These are phyloP conservation scores for Galeruca laticollis DNA, from an alignment of 2,888 invertebrate species.

Conservation along the genomic window DNA sequence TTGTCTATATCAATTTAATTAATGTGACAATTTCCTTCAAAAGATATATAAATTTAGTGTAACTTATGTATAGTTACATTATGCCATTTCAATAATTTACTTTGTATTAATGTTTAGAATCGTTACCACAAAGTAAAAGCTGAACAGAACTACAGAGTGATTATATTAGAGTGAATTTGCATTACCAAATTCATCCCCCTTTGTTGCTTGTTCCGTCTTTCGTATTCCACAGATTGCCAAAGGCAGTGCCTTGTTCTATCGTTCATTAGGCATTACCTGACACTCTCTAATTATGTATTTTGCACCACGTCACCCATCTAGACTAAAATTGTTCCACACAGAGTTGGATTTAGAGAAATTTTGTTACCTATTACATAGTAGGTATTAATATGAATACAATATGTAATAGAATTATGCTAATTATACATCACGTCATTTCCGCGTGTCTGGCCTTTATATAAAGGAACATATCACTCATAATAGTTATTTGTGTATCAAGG, in stretches of 20 bases:
- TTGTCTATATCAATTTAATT: not conserved
- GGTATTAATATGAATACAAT: too few species aligned
- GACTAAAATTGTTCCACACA: slow-evolving; percentile 49
- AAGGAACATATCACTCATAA: too few species aligned
- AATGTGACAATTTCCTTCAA: slow-evolving; percentile 11
- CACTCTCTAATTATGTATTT: slow-evolving; percentile 66
- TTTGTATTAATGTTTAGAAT: slow-evolving; percentile 42
- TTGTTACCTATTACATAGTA: too few species aligned
- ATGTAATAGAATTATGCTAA: too few species aligned
- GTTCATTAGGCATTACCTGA: slow-evolving; percentile 63
- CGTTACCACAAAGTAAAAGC: slow-evolving; percentile 43
- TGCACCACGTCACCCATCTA: slow-evolving; percentile 59
- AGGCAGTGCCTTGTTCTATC: slow-evolving; percentile 56
- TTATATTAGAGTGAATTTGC: slow-evolving; percentile 53
- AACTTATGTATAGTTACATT: slow-evolving; percentile 23
- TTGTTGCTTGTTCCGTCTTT: slow-evolving; percentile 47
- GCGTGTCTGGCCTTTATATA: too few species aligned
- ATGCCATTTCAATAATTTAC: slow-evolving; percentile 38
- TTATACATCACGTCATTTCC: too few species aligned
- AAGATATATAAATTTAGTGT: slow-evolving; percentile 14
- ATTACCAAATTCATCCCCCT: slow-evolving; percentile 51
- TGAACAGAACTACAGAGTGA: slow-evolving; percentile 42
- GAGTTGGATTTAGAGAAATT: not conserved
- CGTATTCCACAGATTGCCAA: slow-evolving; percentile 51
- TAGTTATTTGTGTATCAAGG: too few species aligned